phyloP scores from a whole-genome alignment of 2,888 invertebrate species.

The Dione juno region DNA sequence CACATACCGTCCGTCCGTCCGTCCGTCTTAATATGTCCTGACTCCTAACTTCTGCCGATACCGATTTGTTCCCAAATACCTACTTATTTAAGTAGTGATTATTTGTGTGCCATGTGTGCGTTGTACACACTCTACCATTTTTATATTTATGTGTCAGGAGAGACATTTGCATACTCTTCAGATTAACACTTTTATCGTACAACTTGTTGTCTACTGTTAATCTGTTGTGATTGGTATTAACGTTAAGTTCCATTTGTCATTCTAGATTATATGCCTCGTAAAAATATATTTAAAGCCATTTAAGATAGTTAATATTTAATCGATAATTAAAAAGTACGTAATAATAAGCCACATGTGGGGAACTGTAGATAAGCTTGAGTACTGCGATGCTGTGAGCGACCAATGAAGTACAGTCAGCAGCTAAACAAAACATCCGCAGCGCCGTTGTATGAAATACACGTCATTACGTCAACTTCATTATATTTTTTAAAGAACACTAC shows the following conservation, averaged over 20 bases:
- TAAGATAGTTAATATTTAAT: constrained; percentile 39
- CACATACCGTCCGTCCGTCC: constrained; percentile 25
- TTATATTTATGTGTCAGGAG: background rate
- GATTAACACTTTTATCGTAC: background rate
- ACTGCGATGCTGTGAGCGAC: background rate
- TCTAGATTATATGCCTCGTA: constrained; percentile 36
- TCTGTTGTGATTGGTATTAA: background rate
- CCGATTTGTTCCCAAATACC: constrained; percentile 11
- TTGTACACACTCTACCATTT: background rate
- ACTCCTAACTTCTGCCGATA: constrained; percentile 25
- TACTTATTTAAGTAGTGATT: background rate
- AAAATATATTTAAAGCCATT: constrained; percentile 21
- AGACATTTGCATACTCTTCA: background rate
- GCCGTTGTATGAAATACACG: no score
- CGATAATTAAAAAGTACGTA: constrained; percentile 37
- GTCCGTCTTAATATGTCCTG: constrained; percentile 13
- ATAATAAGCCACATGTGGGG: constrained; percentile 29
- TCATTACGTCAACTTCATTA: background rate
- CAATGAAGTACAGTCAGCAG: background rate
- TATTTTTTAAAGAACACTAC: background rate
- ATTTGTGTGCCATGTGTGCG: background rate
- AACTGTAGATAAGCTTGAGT: background rate
- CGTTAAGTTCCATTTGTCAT: background rate
- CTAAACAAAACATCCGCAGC: no score
- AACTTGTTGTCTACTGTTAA: background rate